These are phyloP conservation scores for Macaria notata DNA, from an alignment of 2,888 invertebrate species.

Conservation along the genomic window DNA sequence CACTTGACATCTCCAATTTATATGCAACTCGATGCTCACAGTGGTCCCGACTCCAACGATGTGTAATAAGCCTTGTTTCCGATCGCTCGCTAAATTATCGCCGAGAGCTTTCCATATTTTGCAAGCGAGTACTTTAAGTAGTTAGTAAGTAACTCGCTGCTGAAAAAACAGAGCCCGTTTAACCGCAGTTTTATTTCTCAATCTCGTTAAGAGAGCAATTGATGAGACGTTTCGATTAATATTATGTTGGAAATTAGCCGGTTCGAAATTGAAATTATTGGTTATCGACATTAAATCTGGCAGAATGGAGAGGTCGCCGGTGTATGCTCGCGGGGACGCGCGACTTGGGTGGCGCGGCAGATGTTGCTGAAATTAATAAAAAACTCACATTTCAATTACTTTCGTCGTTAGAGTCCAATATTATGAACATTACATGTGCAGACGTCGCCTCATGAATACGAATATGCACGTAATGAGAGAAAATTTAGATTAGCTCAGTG, in stretches of 20 bases:
- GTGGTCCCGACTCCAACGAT: conserved; percentile 45
- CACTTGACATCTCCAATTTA: conserved; percentile 71
- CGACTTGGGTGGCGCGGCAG: conserved; percentile 65
- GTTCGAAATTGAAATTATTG: conserved; percentile 49
- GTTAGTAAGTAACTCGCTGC: not conserved
- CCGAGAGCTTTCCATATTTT: conserved; percentile 5
- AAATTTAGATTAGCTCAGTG: conserved; percentile 4
- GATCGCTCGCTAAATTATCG: conserved; percentile 38
- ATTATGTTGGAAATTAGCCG: conserved; percentile 41
- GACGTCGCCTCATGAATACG: conserved; percentile 59
- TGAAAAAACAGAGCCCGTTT: conserved; percentile 12
- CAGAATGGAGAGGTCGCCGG: conserved; percentile 26
- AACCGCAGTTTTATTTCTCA: conserved; percentile 39
- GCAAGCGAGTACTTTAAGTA: not conserved
- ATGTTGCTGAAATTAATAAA: conserved; percentile 56
- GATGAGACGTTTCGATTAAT: conserved; percentile 45
- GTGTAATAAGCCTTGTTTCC: conserved; percentile 43
- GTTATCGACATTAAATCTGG: conserved; percentile 32
- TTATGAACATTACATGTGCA: conserved; percentile 45
- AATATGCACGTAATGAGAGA: conserved; percentile 40
- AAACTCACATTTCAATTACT: conserved; percentile 62
- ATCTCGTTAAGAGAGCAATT: conserved; percentile 44
- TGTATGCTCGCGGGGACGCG: conserved; percentile 26
- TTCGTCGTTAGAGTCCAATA: conserved; percentile 55
- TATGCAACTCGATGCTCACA: conserved; percentile 58